Conservation (phyloP, 2,113 vertebrate genomes). For the Tor tambroides region DNA sequence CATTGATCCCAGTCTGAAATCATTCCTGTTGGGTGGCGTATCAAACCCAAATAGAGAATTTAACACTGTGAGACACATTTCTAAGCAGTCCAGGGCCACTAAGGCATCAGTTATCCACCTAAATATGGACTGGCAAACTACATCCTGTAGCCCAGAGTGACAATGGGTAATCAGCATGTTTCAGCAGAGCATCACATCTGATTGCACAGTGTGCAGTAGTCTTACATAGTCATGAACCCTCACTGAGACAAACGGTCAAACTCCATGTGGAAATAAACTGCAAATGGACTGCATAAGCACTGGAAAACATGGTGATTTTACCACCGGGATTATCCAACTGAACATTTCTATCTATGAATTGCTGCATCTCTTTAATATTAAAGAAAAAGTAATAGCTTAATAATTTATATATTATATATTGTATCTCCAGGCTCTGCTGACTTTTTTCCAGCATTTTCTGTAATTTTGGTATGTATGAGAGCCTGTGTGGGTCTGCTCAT, state of each 20-base stretch:
- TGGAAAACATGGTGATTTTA: not conserved
- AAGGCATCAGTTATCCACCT: conserved; percentile 21
- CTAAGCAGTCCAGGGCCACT: not conserved
- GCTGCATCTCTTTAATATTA: not conserved
- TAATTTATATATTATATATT: not conserved
- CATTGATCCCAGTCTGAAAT: conserved; percentile 9
- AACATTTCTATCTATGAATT: not conserved
- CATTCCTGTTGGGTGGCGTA: not conserved
- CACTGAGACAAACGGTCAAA: not conserved
- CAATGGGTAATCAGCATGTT: conserved; percentile 22
- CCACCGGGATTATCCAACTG: not conserved
- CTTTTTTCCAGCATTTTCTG: not conserved
- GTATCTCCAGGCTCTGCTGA: not conserved
- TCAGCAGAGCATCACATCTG: not conserved
- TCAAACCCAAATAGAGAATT: not conserved
- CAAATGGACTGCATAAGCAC: not conserved
- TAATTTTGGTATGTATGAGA: not conserved
- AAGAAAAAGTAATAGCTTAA: not conserved
- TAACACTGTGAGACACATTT: not conserved
- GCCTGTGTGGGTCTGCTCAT: not conserved
- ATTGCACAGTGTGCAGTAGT: not conserved
- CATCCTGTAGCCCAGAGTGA: conserved; percentile 15
- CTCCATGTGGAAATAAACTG: not conserved
- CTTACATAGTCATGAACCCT: not conserved
- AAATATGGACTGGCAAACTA: conserved; percentile 28